A percentile compares a stretch with the other conserved stretches of the same genome.
Conservation (phyloP, 2,888 invertebrate genomes). For the Epistrophe grossulariae region DNA sequence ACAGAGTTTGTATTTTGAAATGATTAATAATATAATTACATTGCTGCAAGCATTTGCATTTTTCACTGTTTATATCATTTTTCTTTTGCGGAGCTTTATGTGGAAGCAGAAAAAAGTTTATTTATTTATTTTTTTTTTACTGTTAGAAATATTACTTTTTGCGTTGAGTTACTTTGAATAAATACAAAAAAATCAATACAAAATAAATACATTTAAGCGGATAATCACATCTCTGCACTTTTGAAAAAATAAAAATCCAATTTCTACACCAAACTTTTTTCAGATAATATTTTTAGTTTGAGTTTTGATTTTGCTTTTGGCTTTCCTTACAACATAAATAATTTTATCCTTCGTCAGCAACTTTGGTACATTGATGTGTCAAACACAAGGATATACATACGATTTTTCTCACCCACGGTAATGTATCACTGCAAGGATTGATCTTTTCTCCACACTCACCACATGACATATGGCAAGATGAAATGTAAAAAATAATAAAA, state of each 20-base stretch:
- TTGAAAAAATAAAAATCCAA: slow-evolving; percentile 28
- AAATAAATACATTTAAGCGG: slow-evolving; percentile 15
- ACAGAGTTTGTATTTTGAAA: slow-evolving; percentile 74
- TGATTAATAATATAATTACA: slow-evolving; percentile 60
- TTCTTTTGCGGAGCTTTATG: slow-evolving; percentile 74
- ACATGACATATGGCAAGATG: slow-evolving; percentile 29
- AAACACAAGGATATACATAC: slow-evolving; percentile 46
- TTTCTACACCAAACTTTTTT: slow-evolving; percentile 44
- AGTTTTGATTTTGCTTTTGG: slow-evolving; percentile 53
- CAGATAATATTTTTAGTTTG: slow-evolving; percentile 31
- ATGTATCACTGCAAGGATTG: slow-evolving; percentile 56
- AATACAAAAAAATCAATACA: neutral
- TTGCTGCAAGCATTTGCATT: slow-evolving; percentile 75
- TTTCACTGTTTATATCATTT: slow-evolving; percentile 64
- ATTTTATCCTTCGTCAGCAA: slow-evolving; percentile 53
- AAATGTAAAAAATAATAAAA: neutral
- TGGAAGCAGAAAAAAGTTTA: slow-evolving; percentile 55
- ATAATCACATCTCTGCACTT: slow-evolving; percentile 55
- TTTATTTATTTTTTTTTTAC: slow-evolving; percentile 10
- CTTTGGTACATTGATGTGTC: slow-evolving; percentile 52
- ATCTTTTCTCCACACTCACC: slow-evolving; percentile 4
- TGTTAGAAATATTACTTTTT: slow-evolving; percentile 13
- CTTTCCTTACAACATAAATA: slow-evolving; percentile 50
- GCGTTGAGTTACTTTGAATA: slow-evolving; percentile 23
- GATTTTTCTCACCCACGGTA: slow-evolving; percentile 53